Evolutionary conservation across 2,797 vertebrate species (phyloP), one percentile per base, ranked within the genome.

Genomic region (Chelonia mydas): DNA sequence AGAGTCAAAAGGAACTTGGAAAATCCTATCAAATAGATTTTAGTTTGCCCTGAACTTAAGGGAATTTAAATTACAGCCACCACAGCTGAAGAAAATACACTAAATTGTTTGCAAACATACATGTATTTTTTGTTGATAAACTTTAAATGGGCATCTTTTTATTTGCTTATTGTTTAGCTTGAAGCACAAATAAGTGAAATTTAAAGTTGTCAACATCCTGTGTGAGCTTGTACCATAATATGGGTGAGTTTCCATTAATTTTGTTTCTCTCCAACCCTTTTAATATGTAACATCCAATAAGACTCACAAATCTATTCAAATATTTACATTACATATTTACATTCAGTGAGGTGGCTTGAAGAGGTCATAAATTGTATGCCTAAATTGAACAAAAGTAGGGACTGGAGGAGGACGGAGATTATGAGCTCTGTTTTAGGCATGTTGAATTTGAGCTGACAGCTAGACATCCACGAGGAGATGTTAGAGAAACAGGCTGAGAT

Each of bases 281-380:
- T 74, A 12, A 91, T 45, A 74, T 0, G 1, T 2, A 90, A 94
- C 54, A 86, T 74, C 51, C 86, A 91, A 91, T 0, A 1, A 41
- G 85, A 92, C 74, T 95, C 95, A 93, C 61, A 68, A 79, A 96
- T 92, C 89, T 85, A 94, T 91, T 95, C 92, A 96, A 97, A 97
- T 95, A 96, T 97, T 97, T 96, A 90, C 90, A 95, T 96, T 96
- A 91, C 10, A 96, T 95, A 96, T 97, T 97, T 96, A 90, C 89
- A 95, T 96, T 96, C 92, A 89, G 91, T 93, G 93, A 93, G 95
- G 94, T 85, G 95, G 91, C 81, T 59, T 57, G 33, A 81, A 96
- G 83, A 94, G 90, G 81, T 61, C 59, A 94, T 81, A 85, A 96
- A 90, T 86, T 77, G 84, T 1, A 1, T 53, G 86, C 83, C 81